Evolutionary conservation across 37 sponge, comb jelly and placozoan species (phyloP).

Genomic region (Axinella damicornis): DNA sequence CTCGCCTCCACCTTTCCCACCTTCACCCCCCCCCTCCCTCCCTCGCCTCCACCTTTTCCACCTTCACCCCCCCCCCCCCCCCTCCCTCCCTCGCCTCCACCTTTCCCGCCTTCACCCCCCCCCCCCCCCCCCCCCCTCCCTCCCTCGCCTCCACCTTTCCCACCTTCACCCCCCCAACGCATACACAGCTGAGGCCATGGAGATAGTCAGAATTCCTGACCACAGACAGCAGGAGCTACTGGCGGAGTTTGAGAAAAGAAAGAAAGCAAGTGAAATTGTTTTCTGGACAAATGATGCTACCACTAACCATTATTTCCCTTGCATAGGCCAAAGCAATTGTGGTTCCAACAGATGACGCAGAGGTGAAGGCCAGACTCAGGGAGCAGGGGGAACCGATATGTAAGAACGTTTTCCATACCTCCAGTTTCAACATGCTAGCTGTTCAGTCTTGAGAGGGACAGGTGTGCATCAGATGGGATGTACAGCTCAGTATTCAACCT

Average conservation of each 20-base stretch:
- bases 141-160: too few species aligned
- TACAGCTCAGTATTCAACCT: background rate
- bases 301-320: background rate
- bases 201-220: constrained; percentile 32
- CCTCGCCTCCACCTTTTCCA: too few species aligned
- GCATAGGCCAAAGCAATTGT: constrained; percentile 77
- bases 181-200: constrained; percentile 10
- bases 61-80: too few species aligned
- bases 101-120: too few species aligned
- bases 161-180: too few species aligned
- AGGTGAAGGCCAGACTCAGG: constrained; percentile 84
- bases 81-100: too few species aligned
- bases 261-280: constrained; percentile 66
- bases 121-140: too few species aligned
- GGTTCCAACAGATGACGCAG: constrained; percentile 89
- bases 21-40: too few species aligned
- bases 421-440: too few species aligned
- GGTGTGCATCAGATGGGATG: too few species aligned
- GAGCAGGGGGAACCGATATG: constrained; percentile 88
- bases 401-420: constrained; percentile 27
- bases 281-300: background rate
- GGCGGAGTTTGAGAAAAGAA: constrained; percentile 93
- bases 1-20: too few species aligned
- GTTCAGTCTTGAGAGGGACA: too few species aligned
- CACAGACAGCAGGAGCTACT: constrained; percentile 81